Evolutionary conservation across 1,140 invertebrate species (phyloP).

Genomic region (Andricus grossulariae): DNA sequence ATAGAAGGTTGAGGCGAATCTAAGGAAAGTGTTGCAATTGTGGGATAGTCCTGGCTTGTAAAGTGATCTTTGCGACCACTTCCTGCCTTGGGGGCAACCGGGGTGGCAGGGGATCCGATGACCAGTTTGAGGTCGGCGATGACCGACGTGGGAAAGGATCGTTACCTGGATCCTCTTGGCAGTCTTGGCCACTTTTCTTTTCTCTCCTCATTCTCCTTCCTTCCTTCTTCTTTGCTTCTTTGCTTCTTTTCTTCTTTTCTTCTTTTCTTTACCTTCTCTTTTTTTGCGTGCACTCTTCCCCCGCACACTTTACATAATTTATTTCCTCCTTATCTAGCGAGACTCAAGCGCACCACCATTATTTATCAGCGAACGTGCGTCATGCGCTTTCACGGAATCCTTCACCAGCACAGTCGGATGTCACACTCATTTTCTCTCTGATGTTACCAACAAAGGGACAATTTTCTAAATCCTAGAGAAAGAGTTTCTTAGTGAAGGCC

Average conservation of each 20-base stretch:
- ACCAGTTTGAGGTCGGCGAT: constrained; percentile 74
- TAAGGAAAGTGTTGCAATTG: constrained; percentile 64
- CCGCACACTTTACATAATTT: constrained; percentile 53
- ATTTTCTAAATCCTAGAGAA: too few relatives aligned
- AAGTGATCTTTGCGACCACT: constrained; percentile 74
- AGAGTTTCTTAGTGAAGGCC: too few relatives aligned
- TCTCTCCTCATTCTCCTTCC: constrained; percentile 39
- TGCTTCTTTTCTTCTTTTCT: constrained; percentile 41
- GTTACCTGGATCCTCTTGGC: constrained; percentile 44
- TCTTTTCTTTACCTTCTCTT: background rate
- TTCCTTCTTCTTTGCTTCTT: too few relatives aligned
- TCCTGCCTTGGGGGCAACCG: constrained; percentile 68
- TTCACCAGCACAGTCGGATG: constrained; percentile 37
- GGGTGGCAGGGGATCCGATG: constrained; percentile 67
- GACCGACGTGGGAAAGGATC: constrained; percentile 75
- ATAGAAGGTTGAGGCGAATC: background rate
- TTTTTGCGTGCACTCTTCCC: constrained; percentile 35
- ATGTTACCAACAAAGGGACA: too few relatives aligned
- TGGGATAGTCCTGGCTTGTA: constrained; percentile 64
- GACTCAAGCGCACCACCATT: constrained; percentile 49
- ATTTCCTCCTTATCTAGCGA: constrained; percentile 54
- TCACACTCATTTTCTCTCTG: constrained; percentile 26
- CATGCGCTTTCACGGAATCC: constrained; percentile 52
- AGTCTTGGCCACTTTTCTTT: constrained; percentile 38
- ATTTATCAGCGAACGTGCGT: constrained; percentile 54